Conservation (phyloP, 1,140 invertebrate species). For the Trachelipus rathkii region DNA sequence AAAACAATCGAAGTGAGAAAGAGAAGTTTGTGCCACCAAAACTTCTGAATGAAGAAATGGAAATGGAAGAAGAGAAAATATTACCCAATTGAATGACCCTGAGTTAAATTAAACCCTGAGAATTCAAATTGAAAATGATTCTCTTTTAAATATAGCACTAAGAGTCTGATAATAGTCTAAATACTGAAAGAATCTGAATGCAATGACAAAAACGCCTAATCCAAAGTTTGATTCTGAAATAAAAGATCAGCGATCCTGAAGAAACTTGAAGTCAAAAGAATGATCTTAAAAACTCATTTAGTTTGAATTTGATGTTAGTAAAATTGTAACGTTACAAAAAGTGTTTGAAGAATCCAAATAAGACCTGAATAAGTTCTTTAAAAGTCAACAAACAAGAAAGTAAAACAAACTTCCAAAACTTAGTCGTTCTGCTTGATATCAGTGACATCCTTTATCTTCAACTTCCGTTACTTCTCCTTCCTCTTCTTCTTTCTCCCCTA, state of each 20-base stretch:
- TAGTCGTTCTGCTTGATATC: background rate
- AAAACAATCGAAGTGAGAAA: slow-evolving; percentile 13
- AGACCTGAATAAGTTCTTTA: background rate
- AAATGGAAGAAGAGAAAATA: background rate
- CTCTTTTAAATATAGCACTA: background rate
- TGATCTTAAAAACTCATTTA: background rate
- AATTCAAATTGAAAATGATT: background rate
- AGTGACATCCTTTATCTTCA: background rate
- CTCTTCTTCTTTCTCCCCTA: background rate
- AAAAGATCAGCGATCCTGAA: background rate
- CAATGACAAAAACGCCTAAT: background rate
- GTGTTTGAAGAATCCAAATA: background rate
- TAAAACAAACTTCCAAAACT: background rate
- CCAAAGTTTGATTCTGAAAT: background rate
- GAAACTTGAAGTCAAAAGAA: background rate
- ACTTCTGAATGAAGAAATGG: background rate
- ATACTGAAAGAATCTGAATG: background rate
- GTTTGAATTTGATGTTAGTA: background rate
- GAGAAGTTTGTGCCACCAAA: background rate
- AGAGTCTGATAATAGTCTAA: background rate
- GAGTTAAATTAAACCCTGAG: background rate
- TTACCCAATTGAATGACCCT: background rate
- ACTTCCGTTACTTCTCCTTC: background rate
- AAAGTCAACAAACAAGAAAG: background rate
- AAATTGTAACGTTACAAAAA: background rate